A percentile compares a stretch with the other conserved stretches of the same genome.
Conservation (phyloP, 2,797 vertebrate species). For the Spinibarbus caldwelli region DNA sequence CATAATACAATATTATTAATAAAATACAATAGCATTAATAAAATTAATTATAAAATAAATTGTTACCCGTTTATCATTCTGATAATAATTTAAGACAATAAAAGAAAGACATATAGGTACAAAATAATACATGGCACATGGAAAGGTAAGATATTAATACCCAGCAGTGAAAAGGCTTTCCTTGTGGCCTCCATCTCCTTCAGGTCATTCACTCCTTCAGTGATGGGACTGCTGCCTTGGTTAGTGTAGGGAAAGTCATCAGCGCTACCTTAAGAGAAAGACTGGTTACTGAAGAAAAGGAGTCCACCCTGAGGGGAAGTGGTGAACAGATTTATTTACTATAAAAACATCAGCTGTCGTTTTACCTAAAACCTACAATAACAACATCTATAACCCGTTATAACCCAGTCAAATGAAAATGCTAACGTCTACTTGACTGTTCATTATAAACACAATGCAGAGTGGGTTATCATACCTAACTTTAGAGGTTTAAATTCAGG, state of each 20-base stretch:
- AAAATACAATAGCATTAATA: too few relatives aligned
- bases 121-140: background rate
- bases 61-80: background rate
- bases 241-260: slow-evolving; percentile 89
- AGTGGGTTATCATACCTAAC: slow-evolving; percentile 79
- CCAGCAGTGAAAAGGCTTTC: slow-evolving; percentile 88
- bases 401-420: background rate
- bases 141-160: slow-evolving; percentile 70
- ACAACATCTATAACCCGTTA: background rate
- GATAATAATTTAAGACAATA: background rate
- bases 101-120: background rate
- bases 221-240: slow-evolving; percentile 88
- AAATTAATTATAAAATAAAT: background rate
- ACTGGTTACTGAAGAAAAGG: slow-evolving; percentile 43
- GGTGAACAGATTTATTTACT: background rate
- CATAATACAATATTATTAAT: background rate
- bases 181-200: slow-evolving; percentile 89
- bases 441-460: background rate
- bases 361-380: background rate
- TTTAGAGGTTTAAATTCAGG: slow-evolving; percentile 91
- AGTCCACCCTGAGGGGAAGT: background rate
- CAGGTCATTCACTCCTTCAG: slow-evolving; percentile 89
- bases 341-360: background rate
- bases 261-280: slow-evolving; percentile 80
- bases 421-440: background rate